phyloP scores from a whole-genome alignment of 1,140 invertebrate genomes.

The Aphis craccivora region DNA sequence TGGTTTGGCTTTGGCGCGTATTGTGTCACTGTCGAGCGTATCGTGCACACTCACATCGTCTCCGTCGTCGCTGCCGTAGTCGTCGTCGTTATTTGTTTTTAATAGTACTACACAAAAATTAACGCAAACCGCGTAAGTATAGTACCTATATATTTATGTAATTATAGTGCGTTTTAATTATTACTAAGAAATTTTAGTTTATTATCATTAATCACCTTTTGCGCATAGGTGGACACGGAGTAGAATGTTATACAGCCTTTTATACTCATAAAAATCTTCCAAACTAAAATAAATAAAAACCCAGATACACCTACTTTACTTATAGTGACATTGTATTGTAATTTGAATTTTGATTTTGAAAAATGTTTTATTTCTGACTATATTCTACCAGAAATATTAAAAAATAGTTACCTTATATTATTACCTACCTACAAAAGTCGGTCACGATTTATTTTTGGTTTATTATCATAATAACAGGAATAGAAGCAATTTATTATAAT shows the following conservation, averaged over 20 bases:
- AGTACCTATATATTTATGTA: not conserved
- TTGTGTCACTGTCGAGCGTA: conserved; percentile 27
- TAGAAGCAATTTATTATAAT: too few species aligned
- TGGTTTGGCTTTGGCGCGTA: not conserved
- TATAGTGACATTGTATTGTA: not conserved
- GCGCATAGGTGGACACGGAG: too few species aligned
- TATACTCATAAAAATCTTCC: too few species aligned
- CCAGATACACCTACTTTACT: not conserved
- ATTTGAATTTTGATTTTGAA: not conserved
- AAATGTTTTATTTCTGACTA: too few species aligned
- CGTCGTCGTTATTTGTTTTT: not conserved
- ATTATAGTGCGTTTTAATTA: not conserved
- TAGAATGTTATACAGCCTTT: too few species aligned
- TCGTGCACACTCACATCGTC: not conserved
- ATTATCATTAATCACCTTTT: not conserved
- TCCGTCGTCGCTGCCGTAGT: not conserved
- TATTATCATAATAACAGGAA: too few species aligned
- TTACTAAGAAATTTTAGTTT: not conserved
- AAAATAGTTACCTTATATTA: too few species aligned
- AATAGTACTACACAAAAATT: not conserved
- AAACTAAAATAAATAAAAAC: not conserved
- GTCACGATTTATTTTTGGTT: too few species aligned
- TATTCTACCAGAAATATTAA: too few species aligned
- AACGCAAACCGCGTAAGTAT: not conserved
- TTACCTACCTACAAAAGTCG: too few species aligned